Percentiles rank a stretch among this genome's conserved stretches.
Conservation (phyloP, 2,888 invertebrate genomes). For the Eristalis intricaria region DNA sequence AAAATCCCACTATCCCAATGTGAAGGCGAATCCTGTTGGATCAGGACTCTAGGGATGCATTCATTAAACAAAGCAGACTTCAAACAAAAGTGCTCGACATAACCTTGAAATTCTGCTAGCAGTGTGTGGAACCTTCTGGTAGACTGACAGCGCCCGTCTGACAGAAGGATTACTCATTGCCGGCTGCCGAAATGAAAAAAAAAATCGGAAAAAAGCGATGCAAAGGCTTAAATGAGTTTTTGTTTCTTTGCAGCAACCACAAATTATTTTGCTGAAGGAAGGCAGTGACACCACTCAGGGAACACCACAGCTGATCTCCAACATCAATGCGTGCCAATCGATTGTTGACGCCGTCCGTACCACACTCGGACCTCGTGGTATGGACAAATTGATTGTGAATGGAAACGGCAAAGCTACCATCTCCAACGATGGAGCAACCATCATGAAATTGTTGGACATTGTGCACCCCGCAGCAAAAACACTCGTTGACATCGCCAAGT, state of each 20-base stretch:
- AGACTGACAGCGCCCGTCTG: constrained; percentile 21
- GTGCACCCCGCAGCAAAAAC: constrained; percentile 99
- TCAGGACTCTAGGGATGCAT: not conserved
- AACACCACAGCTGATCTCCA: constrained; percentile 96
- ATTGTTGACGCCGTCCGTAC: constrained; percentile 98
- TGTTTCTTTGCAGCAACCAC: constrained; percentile 90
- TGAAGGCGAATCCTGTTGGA: not conserved
- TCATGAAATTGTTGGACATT: constrained; percentile 98
- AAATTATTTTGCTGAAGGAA: constrained; percentile 98
- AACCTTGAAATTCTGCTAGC: constrained; percentile 41
- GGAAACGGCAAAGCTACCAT: constrained; percentile 95
- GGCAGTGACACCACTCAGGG: constrained; percentile 98
- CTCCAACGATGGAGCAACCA: constrained; percentile 99
- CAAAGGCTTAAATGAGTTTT: not conserved
- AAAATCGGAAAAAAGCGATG: not conserved
- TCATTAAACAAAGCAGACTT: constrained; percentile 1
- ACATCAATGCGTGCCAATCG: constrained; percentile 97
- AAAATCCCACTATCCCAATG: not conserved
- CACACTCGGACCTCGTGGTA: constrained; percentile 98
- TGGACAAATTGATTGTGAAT: constrained; percentile 99
- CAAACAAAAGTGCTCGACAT: constrained; percentile 48
- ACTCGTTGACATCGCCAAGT: constrained; percentile 98
- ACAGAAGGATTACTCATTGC: constrained; percentile 46
- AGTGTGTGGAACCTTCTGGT: constrained; percentile 64
- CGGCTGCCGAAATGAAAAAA: not conserved